Conservation (phyloP, 92 coral and sea anemone genomes). For the Bergia puertoricense region DNA sequence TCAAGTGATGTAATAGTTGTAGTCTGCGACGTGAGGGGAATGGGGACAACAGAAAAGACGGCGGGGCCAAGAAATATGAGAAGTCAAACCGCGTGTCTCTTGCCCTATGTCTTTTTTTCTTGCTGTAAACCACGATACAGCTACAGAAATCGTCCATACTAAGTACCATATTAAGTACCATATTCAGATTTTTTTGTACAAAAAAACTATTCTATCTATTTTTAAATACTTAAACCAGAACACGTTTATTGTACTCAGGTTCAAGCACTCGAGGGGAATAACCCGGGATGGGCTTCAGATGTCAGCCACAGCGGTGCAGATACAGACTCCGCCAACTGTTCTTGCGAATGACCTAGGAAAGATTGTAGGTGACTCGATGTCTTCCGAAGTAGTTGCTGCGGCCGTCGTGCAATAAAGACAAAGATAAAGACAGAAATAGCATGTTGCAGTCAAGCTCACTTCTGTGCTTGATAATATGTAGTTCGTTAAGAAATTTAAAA, state of each 20-base stretch:
- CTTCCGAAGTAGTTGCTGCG: conserved; percentile 35
- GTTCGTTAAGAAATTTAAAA: too few relatives aligned
- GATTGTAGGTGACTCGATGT: conserved; percentile 22
- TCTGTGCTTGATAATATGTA: too few relatives aligned
- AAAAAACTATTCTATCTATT: not conserved
- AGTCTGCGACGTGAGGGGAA: not conserved
- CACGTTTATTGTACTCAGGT: not conserved
- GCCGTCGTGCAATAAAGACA: conserved; percentile 1
- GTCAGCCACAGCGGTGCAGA: not conserved
- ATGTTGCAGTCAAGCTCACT: too few relatives aligned
- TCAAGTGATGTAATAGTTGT: not conserved
- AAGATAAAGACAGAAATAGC: too few relatives aligned
- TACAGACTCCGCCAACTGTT: not conserved
- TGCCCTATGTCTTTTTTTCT: too few relatives aligned
- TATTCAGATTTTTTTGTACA: not conserved
- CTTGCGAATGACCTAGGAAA: conserved; percentile 21
- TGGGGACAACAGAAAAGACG: not conserved
- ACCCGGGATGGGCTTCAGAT: not conserved
- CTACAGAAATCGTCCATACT: not conserved
- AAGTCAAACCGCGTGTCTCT: not conserved
- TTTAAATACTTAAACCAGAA: too few relatives aligned
- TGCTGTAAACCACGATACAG: not conserved
- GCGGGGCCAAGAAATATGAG: not conserved
- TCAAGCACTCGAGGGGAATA: not conserved
- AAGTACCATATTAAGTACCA: not conserved